A percentile compares a stretch with the other conserved stretches of the same genome.
Evolutionary conservation across 2,797 vertebrate species (phyloP).

Genomic region (Tragopan temminckii): DNA sequence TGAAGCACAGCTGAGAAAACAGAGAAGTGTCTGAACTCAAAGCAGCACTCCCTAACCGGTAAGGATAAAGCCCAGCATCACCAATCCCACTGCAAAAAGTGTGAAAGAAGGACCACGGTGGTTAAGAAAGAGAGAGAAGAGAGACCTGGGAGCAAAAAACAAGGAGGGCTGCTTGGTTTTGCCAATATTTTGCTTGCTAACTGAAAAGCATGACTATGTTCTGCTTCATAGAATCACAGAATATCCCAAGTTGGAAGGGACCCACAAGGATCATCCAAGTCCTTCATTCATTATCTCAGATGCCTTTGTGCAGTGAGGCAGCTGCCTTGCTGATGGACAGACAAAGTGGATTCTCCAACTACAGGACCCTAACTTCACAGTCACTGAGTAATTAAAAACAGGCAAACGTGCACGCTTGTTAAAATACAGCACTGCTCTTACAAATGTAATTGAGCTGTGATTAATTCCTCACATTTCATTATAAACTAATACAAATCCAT

Average conservation of each 20-base stretch:
- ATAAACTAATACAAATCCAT: conserved; percentile 26
- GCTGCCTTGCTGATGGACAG: neutral
- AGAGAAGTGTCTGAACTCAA: neutral
- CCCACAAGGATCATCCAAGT: neutral
- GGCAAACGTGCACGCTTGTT: neutral
- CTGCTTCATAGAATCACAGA: neutral
- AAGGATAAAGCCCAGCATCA: neutral
- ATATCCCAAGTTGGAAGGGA: neutral
- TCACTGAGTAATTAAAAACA: neutral
- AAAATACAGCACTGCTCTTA: neutral
- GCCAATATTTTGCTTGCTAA: neutral
- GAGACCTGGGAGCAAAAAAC: neutral
- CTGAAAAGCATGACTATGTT: neutral
- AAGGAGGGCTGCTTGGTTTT: neutral
- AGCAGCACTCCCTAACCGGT: neutral
- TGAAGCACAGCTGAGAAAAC: neutral
- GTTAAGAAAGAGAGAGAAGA: neutral
- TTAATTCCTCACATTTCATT: conserved; percentile 48
- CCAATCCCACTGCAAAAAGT: neutral
- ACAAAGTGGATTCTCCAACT: conserved; percentile 20
- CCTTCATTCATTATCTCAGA: neutral
- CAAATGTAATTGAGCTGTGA: conserved; percentile 37
- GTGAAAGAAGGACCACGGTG: fast-evolving
- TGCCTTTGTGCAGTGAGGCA: neutral
- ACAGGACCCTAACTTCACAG: neutral